Base-by-base conservation (phyloP, 2,888 invertebrate species). In the Drosophila merina region DNA sequence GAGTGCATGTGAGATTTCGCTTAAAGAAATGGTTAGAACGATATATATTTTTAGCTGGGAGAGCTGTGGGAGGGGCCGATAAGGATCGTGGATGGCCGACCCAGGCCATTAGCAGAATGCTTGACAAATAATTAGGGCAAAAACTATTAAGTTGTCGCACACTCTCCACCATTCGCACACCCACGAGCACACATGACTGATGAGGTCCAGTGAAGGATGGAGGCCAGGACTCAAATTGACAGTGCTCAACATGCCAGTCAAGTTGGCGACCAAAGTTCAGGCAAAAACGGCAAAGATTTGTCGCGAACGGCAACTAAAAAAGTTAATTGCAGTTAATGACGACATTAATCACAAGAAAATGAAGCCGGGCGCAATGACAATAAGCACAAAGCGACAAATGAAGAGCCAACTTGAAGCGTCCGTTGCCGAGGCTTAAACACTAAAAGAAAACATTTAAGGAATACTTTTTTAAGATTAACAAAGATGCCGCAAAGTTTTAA, bases 301-400 rank as follows among this genome's bases (percentile, higher is more conserved):
- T 72, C 88, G 83, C 87, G 82, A 74, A 63, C 52, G 56, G 68
- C 62, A 71, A 82, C 72, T 78, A 75, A 77, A 75, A 87, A 89
- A 88, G 86, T 89, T 89, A 89, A 89, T 90, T 90, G 90, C 89
- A 86, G 89, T 89, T 89, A 89, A 90, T 89, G 89, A 89, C 89
- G 88, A 88, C 89, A 90, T 89, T 90, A 89, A 90, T 90, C 89
- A 90, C 84, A 89, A 80, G 83, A 89, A 89, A 89, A 89, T 90
- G 83, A 89, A 89, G 80, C 77, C 66, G 66, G 63, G 75, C 87
- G 74, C 76, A 82, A 74, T 74, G 88, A 82, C 78, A 84, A 86
- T 88, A 79, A 88, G 87, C 77, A 88, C 80, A 73, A 77, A 77
- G 80, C 86, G 82, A 77, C 87, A 86, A 81, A 86, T 80, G 77